Evolutionary conservation across 2,797 vertebrate species (phyloP).

Genomic region (Heterohyrax brucei): DNA sequence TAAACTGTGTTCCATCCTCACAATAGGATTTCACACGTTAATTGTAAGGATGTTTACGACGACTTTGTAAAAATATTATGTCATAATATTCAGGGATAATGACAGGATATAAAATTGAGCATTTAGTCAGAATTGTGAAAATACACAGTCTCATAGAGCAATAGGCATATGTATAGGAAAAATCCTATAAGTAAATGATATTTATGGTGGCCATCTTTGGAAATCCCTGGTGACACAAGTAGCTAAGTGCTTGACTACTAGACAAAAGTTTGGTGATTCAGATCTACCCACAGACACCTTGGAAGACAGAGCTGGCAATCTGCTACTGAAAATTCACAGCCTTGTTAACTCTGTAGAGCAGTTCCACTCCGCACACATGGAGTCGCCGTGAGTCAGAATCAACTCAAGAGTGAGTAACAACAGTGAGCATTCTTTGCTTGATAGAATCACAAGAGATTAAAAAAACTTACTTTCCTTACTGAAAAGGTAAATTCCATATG

Average conservation of each 20-base stretch:
- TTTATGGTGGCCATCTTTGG: not conserved
- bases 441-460: not conserved
- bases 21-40: not conserved
- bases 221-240: not conserved
- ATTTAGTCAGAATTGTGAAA: not conserved
- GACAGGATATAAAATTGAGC: not conserved
- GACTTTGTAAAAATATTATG: constrained; percentile 9
- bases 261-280: not conserved
- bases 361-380: not conserved
- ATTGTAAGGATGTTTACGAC: constrained; percentile 58
- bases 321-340: not conserved
- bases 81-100: not conserved
- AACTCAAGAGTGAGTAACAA: not conserved
- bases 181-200: not conserved
- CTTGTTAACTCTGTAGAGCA: not conserved
- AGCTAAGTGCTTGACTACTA: no score
- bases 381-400: not conserved
- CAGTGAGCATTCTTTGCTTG: not conserved
- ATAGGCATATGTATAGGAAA: not conserved
- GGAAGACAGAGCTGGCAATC: not conserved
- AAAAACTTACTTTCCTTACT: not conserved
- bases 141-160: not conserved
- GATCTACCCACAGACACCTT: not conserved
- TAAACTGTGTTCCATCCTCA: not conserved
- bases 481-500: not conserved